Percentiles rank a stretch among this genome's conserved stretches.
These are phyloP conservation scores for Prosopocoilus inquinatus DNA, from an alignment of 2,888 invertebrate genomes.

Conservation along the genomic window DNA sequence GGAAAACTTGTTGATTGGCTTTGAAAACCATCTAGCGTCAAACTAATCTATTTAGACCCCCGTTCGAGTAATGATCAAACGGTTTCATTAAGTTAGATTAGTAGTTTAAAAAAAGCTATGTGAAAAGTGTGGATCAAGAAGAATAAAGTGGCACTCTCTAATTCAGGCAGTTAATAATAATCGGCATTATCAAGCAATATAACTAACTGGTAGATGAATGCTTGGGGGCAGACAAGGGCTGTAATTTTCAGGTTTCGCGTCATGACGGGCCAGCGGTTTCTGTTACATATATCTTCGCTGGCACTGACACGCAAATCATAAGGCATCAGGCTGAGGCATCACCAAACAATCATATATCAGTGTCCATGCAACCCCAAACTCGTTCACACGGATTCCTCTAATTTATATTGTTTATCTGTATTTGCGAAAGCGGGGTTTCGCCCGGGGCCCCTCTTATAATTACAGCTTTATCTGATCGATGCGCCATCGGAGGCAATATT, in stretches of 20 bases:
- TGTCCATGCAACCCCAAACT: slow-evolving; percentile 26
- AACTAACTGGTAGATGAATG: slow-evolving; percentile 1
- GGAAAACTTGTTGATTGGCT: no score
- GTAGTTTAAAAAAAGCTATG: no score
- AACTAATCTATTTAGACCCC: no score
- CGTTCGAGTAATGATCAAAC: no score
- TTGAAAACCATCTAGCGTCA: no score
- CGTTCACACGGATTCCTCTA: slow-evolving; percentile 31
- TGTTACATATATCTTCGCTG: slow-evolving; percentile 33
- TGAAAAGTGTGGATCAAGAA: no score
- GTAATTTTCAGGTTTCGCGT: slow-evolving; percentile 4
- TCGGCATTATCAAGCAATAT: neutral
- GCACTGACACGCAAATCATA: slow-evolving; percentile 38
- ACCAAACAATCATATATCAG: slow-evolving; percentile 33
- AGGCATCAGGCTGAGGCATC: slow-evolving; percentile 28
- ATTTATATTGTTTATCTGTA: slow-evolving; percentile 24
- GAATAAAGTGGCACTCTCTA: neutral
- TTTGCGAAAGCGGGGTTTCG: slow-evolving; percentile 18
- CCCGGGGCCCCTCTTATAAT: slow-evolving; percentile 35
- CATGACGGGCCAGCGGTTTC: slow-evolving; percentile 2
- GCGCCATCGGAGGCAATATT: slow-evolving; percentile 37
- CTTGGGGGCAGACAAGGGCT: neutral
- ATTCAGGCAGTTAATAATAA: neutral
- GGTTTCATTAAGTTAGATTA: no score
- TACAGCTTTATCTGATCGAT: slow-evolving; percentile 38